Evolutionary conservation across 2,113 vertebrate genomes (phyloP).

Genomic region (Pitta sordida): DNA sequence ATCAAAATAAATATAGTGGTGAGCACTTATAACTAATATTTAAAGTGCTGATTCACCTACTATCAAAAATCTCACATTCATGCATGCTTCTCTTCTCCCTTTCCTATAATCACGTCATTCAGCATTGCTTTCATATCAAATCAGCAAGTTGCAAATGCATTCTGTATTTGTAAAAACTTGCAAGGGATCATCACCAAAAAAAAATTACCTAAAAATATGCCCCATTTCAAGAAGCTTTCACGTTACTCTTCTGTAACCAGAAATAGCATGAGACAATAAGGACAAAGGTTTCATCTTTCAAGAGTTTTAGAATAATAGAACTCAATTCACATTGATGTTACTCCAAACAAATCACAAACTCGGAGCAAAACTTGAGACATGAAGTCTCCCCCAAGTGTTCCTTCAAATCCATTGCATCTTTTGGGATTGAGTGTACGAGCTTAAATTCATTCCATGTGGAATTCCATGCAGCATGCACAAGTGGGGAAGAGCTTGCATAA

Average conservation of each 20-base stretch:
- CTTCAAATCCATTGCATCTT: constrained; percentile 41
- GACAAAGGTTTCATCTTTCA: neutral
- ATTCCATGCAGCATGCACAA: neutral
- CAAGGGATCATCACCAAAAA: neutral
- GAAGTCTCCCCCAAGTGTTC: constrained; percentile 59
- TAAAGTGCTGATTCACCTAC: neutral
- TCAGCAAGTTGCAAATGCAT: neutral
- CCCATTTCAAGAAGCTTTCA: neutral
- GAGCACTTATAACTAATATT: neutral
- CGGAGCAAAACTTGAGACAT: neutral
- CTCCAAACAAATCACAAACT: neutral
- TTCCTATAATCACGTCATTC: neutral
- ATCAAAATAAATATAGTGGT: neutral
- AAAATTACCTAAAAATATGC: neutral
- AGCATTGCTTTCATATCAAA: neutral
- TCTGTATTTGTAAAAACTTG: neutral
- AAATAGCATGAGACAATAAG: neutral
- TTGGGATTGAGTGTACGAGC: neutral
- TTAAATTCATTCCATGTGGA: neutral
- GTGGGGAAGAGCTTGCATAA: neutral
- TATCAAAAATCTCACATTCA: neutral
- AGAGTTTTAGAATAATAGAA: neutral
- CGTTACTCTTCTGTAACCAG: neutral
- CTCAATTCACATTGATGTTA: neutral
- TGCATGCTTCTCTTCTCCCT: neutral